These are phyloP conservation scores for Oplegnathus fasciatus DNA, from an alignment of 2,113 vertebrate species.

Conservation along the genomic window DNA sequence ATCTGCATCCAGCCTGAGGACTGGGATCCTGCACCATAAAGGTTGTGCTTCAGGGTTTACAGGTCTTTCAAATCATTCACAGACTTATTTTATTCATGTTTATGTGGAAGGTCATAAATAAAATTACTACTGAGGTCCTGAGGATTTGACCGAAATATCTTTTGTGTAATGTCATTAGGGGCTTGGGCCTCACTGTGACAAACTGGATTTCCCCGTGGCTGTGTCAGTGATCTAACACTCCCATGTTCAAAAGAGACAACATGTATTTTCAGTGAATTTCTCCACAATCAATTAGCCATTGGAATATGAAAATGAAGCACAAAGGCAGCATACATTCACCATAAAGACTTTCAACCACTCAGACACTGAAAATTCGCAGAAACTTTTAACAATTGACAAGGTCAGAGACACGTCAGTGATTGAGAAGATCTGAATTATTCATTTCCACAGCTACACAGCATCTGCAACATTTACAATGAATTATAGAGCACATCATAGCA, in stretches of 20 bases:
- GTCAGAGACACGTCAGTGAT: background rate
- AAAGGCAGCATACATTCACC: background rate
- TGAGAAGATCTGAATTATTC: slow-evolving; percentile 7
- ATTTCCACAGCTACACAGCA: background rate
- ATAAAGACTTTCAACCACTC: background rate
- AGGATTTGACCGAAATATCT: slow-evolving; percentile 23
- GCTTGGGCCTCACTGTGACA: slow-evolving; percentile 19
- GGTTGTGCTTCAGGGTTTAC: slow-evolving; percentile 8
- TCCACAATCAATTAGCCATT: slow-evolving; percentile 14
- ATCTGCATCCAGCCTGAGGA: slow-evolving; percentile 18
- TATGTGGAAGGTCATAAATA: slow-evolving; percentile 4
- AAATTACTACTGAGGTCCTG: background rate
- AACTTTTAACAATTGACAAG: background rate
- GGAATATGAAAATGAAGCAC: slow-evolving; percentile 13
- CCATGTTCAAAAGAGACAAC: slow-evolving; percentile 8
- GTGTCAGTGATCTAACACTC: slow-evolving; percentile 23
- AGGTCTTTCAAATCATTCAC: slow-evolving; percentile 11
- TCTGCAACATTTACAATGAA: slow-evolving; percentile 28
- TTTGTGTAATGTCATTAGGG: background rate
- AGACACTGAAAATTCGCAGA: background rate
- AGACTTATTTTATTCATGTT: slow-evolving; percentile 19
- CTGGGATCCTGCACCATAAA: slow-evolving; percentile 15
- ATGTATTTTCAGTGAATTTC: slow-evolving; percentile 2
- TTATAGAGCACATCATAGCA: slow-evolving; percentile 24
- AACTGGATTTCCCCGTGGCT: slow-evolving; percentile 17